These are phyloP conservation scores for Carabus problematicus DNA, from an alignment of 2,888 invertebrate species.

Conservation along the genomic window DNA sequence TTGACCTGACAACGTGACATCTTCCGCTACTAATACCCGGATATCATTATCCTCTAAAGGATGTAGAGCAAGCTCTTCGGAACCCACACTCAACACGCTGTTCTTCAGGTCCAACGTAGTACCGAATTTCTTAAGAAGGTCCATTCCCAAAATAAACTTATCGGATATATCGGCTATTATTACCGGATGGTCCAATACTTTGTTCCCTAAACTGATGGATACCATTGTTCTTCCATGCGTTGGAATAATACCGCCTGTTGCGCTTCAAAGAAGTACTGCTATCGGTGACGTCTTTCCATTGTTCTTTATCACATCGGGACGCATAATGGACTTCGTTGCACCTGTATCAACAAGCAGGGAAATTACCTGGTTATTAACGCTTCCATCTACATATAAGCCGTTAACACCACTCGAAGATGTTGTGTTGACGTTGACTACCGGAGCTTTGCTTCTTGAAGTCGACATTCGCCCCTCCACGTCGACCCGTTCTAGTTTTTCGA, in stretches of 20 bases:
- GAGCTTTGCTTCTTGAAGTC: not conserved
- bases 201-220: too few species aligned
- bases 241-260: too few species aligned
- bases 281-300: too few species aligned
- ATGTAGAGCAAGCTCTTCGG: slow-evolving; percentile 18
- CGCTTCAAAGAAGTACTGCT: too few species aligned
- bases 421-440: not conserved
- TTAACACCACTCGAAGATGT: not conserved
- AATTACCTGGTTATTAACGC: too few species aligned
- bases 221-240: too few species aligned
- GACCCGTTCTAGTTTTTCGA: not conserved
- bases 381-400: too few species aligned
- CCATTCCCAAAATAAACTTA: slow-evolving; percentile 26
- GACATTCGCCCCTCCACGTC: not conserved
- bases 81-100: not conserved
- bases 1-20: too few species aligned
- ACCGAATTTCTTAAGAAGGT: slow-evolving; percentile 11
- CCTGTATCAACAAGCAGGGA: too few species aligned
- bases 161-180: slow-evolving; percentile 20
- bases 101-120: slow-evolving; percentile 8
- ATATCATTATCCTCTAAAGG: not conserved
- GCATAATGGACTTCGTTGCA: too few species aligned
- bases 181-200: not conserved
- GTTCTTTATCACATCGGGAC: too few species aligned
- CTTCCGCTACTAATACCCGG: not conserved